These are phyloP conservation scores for Hucho hucho DNA, from an alignment of 2,113 vertebrate genomes.

Conservation along the genomic window DNA sequence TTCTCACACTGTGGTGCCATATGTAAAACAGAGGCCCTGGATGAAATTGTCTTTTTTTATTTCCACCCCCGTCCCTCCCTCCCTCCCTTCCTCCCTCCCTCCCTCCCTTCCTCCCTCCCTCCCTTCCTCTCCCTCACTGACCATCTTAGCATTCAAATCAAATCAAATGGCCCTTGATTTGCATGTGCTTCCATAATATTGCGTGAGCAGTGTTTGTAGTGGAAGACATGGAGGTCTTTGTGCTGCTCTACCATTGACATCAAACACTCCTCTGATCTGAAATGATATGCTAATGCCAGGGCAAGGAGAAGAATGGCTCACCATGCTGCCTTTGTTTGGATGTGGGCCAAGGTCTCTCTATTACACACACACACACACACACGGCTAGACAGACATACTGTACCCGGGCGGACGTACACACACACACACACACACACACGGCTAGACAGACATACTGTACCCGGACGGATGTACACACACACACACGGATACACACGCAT, in stretches of 20 bases:
- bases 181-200: constrained; percentile 82
- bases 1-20: constrained; percentile 33
- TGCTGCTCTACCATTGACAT: constrained; percentile 77
- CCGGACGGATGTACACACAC: no score
- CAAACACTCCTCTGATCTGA: constrained; percentile 75
- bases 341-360: constrained; percentile 72
- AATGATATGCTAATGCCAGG: constrained; percentile 79
- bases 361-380: no score
- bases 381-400: no score
- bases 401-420: no score
- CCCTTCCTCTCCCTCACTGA: constrained; percentile 42
- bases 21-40: no score
- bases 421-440: no score
- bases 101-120: no score
- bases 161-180: constrained; percentile 79
- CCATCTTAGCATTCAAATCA: constrained; percentile 76
- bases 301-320: constrained; percentile 77
- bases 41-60: no score
- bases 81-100: no score
- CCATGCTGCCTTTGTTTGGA: constrained; percentile 77
- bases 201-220: constrained; percentile 79
- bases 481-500: no score
- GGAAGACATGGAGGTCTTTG: constrained; percentile 63
- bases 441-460: no score
- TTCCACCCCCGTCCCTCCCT: no score